Evolutionary conservation across 1,140 invertebrate species (phyloP), one percentile per base, ranked within the genome.

Genomic region (Aphelinus atriplicis): DNA sequence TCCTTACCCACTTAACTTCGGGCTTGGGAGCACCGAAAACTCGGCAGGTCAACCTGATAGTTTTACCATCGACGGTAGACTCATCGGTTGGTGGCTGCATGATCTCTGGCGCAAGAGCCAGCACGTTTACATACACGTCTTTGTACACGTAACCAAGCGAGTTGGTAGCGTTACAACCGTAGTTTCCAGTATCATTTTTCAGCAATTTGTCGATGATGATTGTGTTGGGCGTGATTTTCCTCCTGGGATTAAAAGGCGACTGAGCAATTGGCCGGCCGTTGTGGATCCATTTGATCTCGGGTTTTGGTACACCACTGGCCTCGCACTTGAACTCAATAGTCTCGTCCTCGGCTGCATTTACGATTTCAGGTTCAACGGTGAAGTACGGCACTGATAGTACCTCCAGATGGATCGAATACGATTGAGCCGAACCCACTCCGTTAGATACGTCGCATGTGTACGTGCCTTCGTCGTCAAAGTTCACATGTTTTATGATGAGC

Each of bases 91-190:
- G 96, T 1, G 94, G 91, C 81, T 95, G 93, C 9, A 92, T 92
- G 73, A 99, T 98, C 82, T 96, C 95, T 42, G 98, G 97, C 51
- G 95, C 92, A 67, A 98, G 89, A 9, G 96, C 96, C 78, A 97
- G 89, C 5, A 99, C 98, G 89, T 99, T 99, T 4, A 99, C 92
- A 83, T 96, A 99, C 58, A 98, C 95, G 90, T 99, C 97, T 83
- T 97, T 96, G 88, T 98, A 99, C 9, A 98, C 95, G 87, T 99
- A 99, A 50, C 98, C 98, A 78, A 97, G 90, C n/a, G 94, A 94
- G 86, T 99, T 99, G 74, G 97, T 98, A 1, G 97, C 98, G 89
- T 99, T 99, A 88, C 98, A 99, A 63, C 98, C 97, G 83, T 98
- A 97, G 86, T 99, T 98, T 73, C 96, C 97, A 4, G 97, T 98